Percentiles rank a stretch among this genome's conserved stretches.
Conservation (phyloP, 2,888 invertebrate genomes). For the Apotomis turbidana region DNA sequence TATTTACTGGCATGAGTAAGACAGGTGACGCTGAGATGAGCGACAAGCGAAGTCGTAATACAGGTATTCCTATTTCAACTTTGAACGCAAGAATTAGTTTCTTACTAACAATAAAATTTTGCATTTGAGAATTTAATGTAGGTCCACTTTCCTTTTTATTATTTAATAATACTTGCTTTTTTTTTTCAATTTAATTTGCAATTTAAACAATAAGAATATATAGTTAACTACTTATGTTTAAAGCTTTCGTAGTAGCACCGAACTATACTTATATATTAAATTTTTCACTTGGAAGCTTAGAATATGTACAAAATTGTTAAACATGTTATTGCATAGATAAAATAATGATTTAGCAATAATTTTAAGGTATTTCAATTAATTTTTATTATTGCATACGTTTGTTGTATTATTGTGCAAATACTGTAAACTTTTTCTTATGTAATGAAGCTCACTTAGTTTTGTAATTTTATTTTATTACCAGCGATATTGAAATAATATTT, state of each 20-base stretch:
- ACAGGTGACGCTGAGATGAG: too few relatives aligned
- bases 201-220: background rate
- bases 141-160: too few relatives aligned
- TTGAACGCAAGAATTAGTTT: too few relatives aligned
- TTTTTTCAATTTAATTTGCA: background rate
- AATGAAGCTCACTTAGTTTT: conserved; percentile 34
- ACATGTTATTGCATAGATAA: conserved; percentile 72
- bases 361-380: conserved; percentile 16
- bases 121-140: too few relatives aligned
- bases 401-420: background rate
- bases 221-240: background rate
- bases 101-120: too few relatives aligned
- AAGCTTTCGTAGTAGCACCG: conserved; percentile 23
- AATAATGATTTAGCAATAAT: conserved; percentile 58
- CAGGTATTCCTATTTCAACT: too few relatives aligned
- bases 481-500: conserved; percentile 14
- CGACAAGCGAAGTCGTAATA: too few relatives aligned
- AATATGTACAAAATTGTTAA: conserved; percentile 77
- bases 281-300: conserved; percentile 67
- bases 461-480: conserved; percentile 31
- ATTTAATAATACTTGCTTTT: too few relatives aligned
- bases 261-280: conserved; percentile 32
- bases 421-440: background rate
- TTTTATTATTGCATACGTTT: background rate
- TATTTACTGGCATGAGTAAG: too few relatives aligned